Conservation (phyloP, 2,113 vertebrate genomes). For the Acrocephalus kingi region DNA sequence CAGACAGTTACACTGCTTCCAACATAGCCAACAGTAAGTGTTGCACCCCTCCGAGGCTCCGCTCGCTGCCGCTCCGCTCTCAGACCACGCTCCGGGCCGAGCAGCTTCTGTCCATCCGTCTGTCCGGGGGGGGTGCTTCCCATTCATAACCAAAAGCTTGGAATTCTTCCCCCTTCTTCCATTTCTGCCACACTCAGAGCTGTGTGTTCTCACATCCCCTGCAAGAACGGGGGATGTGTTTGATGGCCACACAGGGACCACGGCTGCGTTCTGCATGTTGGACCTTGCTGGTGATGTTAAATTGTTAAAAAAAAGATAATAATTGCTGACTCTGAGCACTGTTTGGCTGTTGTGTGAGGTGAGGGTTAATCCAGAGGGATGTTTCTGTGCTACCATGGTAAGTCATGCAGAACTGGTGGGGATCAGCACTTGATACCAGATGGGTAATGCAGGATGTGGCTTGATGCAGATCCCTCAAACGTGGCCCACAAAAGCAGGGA, state of each 20-base stretch:
- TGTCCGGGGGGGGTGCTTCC: background rate
- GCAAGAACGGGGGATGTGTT: background rate
- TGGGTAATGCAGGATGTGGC: background rate
- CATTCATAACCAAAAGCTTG: background rate
- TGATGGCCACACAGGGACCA: background rate
- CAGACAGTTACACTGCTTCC: conserved; percentile 94
- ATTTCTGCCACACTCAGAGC: background rate
- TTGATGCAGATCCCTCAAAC: background rate
- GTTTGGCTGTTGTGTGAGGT: background rate
- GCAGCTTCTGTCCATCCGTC: conserved; percentile 22
- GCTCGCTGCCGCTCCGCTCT: background rate
- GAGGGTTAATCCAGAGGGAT: background rate
- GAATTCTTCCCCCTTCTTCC: accelerated
- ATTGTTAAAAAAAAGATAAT: background rate
- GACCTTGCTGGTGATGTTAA: background rate
- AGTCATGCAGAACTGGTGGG: background rate
- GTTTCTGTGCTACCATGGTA: background rate
- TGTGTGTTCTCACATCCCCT: accelerated
- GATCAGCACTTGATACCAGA: background rate
- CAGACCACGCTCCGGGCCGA: background rate
- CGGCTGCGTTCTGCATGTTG: background rate
- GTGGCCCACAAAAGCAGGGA: background rate
- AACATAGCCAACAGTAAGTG: conserved; percentile 98
- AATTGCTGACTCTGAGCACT: background rate
- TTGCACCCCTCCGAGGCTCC: background rate